Base-by-base conservation (phyloP, 1,140 invertebrate species). In the Andrena cerasifolii region DNA sequence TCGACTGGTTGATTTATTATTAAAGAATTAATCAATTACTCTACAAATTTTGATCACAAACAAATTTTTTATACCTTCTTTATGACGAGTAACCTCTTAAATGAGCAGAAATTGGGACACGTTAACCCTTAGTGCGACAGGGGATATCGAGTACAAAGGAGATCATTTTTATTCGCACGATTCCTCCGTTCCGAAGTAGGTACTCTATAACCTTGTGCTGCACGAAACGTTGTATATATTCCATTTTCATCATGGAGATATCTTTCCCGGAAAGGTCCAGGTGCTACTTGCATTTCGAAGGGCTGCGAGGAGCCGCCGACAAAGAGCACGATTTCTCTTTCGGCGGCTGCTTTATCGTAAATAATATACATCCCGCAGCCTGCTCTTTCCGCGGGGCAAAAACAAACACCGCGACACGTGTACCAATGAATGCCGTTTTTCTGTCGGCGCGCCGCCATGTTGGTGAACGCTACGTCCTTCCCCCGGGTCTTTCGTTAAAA, bases 361-460 rank as follows among this genome's bases (percentile, higher is more conserved):
- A 28, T 43, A 58, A 68, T 40, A 68, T 43, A 3, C 51, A 7
- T 16, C 12, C 24, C 51, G 7, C 10, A 3, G 5, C 16, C 14
- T 10, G 21, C 24, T 33, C 24, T 51, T 51, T 73, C 31, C 10
- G 8, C 21, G 10, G 4, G 1, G 16, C 49, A 36, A 40, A 33
- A 51, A 14, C 3, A 40, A 51, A 62, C 7, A 8, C 33, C 8
- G 31, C 21, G 45, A 36, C 16, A 4, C 31, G 1, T n/a, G 58
- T 62, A 51, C 26, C 59, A 49, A 51, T 53, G 36, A 73, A 73
- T 28, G 49, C 45, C 4, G 45, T 21, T 62, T 62, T 36, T 61
- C 16, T 33, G 21, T 18, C 40, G 21, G 28, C 18, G 2, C 51
- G 7, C 5, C 24, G 16, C 53, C 31, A 3, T 12, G 24, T n/a